Evolutionary conservation across 2,113 vertebrate genomes (phyloP).

Genomic region (Hepsetus odoe): DNA sequence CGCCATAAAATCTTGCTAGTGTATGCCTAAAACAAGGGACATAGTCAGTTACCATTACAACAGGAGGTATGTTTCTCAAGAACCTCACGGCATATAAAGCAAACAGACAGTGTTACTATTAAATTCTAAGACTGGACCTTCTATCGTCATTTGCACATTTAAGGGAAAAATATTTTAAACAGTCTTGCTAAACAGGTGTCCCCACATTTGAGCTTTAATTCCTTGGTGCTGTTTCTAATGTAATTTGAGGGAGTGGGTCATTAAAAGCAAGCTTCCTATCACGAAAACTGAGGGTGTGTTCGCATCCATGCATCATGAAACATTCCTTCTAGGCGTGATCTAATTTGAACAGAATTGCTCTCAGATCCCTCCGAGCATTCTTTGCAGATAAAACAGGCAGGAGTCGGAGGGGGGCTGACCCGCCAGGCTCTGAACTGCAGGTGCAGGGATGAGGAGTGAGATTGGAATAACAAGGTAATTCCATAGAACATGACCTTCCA

Average conservation of each 20-base stretch:
- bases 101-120: too few species aligned
- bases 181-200: not conserved
- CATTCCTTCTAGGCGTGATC: constrained; percentile 51
- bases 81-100: too few species aligned
- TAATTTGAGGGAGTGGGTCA: constrained; percentile 9
- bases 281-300: constrained; percentile 38
- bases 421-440: constrained; percentile 29
- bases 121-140: too few species aligned
- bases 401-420: constrained; percentile 38
- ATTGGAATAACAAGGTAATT: constrained; percentile 62
- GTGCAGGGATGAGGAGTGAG: constrained; percentile 51
- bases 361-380: constrained; percentile 51
- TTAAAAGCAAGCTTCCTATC: constrained; percentile 13
- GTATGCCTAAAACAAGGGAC: too few species aligned
- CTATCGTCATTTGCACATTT: too few species aligned
- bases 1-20: too few species aligned
- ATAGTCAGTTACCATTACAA: too few species aligned
- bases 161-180: not conserved
- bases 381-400: constrained; percentile 39
- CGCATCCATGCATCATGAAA: constrained; percentile 25
- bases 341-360: constrained; percentile 60
- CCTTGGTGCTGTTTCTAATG: not conserved
- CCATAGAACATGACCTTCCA: constrained; percentile 49
- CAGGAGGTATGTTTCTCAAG: too few species aligned
- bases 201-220: not conserved